Evolutionary conservation across 1,140 invertebrate genomes (phyloP).

Genomic region (Drosophila arawakana): DNA sequence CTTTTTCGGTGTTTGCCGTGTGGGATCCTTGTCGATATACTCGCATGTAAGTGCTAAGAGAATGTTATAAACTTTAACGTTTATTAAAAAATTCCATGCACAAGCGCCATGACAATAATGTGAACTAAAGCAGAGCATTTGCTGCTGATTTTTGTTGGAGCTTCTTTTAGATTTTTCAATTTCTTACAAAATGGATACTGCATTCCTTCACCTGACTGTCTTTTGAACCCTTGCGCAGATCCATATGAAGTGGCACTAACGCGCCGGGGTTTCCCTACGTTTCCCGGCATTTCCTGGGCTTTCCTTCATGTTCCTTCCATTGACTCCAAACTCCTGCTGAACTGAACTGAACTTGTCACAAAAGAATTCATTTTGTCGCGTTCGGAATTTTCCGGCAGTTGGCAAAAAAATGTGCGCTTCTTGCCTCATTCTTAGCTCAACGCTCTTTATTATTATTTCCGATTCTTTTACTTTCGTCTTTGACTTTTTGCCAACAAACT

Average conservation of each 20-base stretch:
- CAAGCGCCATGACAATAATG: slow-evolving; percentile 67
- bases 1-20: not conserved
- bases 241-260: slow-evolving; percentile 51
- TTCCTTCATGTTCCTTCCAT: not conserved
- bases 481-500: slow-evolving; percentile 54
- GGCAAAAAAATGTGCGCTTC: slow-evolving; percentile 60
- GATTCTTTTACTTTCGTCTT: slow-evolving; percentile 28
- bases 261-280: not conserved
- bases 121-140: slow-evolving; percentile 74
- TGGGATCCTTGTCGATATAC: slow-evolving; percentile 53
- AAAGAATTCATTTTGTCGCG: slow-evolving; percentile 80
- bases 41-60: slow-evolving; percentile 49
- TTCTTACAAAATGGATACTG: slow-evolving; percentile 74
- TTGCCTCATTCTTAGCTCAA: slow-evolving; percentile 14
- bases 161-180: slow-evolving; percentile 74
- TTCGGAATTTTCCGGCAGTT: slow-evolving; percentile 66
- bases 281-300: slow-evolving; percentile 4
- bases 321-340: slow-evolving; percentile 35
- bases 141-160: slow-evolving; percentile 64
- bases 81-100: slow-evolving; percentile 81
- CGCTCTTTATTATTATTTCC: slow-evolving; percentile 28
- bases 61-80: slow-evolving; percentile 83
- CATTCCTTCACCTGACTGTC: slow-evolving; percentile 81
- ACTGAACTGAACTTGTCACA: slow-evolving; percentile 66
- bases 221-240: slow-evolving; percentile 26